A percentile compares a stretch with the other conserved stretches of the same genome.
phyloP scores from a whole-genome alignment of 1,140 invertebrate genomes.

The Bombus superbus region DNA sequence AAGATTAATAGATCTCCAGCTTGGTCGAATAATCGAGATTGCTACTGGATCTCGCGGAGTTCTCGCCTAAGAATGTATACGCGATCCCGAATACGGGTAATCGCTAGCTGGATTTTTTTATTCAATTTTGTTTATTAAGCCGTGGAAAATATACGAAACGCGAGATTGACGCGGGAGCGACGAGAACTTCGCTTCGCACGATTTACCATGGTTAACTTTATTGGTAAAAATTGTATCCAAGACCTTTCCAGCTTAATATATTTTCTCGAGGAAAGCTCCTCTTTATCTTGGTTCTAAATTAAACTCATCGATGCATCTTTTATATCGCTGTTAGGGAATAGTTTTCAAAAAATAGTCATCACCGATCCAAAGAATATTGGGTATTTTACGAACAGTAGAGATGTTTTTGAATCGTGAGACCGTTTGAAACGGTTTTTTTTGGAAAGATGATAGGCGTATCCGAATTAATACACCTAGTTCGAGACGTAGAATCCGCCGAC shows the following conservation, averaged over 20 bases:
- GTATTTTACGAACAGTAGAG: no score
- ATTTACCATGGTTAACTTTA: not conserved
- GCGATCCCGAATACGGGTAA: not conserved
- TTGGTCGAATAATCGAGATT: conserved; percentile 41
- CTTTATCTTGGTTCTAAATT: no score
- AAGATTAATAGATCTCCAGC: conserved; percentile 71
- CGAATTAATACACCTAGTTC: not conserved
- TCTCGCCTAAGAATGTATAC: not conserved
- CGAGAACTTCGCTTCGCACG: not conserved
- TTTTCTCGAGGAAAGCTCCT: not conserved
- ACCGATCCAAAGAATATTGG: no score
- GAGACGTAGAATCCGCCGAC: not conserved
- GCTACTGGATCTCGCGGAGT: conserved; percentile 4
- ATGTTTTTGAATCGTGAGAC: not conserved
- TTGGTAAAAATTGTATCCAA: not conserved
- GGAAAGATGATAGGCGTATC: not conserved
- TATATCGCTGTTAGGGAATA: no score
- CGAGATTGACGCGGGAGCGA: not conserved
- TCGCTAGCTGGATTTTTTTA: not conserved
- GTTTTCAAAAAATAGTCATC: no score
- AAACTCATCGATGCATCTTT: no score
- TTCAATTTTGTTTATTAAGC: conserved; percentile 12
- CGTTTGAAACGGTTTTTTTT: not conserved
- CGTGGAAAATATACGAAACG: not conserved
- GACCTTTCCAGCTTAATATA: not conserved